Conservation (phyloP, 2,888 invertebrate species). For the Apamea anceps region DNA sequence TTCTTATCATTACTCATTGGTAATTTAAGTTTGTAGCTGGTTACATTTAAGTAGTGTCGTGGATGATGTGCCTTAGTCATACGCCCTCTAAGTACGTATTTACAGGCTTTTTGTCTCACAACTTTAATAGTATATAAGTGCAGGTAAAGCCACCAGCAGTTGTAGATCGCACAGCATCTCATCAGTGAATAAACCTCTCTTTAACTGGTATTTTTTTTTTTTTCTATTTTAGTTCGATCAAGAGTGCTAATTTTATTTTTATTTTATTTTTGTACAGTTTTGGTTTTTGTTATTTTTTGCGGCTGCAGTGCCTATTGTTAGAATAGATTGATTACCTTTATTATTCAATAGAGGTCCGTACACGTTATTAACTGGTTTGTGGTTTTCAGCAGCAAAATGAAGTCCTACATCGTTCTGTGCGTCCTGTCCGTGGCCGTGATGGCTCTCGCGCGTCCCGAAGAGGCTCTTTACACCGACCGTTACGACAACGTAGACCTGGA, state of each 20-base stretch:
- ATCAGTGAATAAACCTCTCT: slow-evolving; percentile 33
- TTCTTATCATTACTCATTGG: not conserved
- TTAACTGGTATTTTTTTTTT: slow-evolving; percentile 31
- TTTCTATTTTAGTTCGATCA: not conserved
- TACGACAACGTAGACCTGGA: slow-evolving; percentile 93
- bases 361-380: not conserved
- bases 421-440: slow-evolving; percentile 71
- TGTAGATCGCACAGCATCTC: slow-evolving; percentile 33
- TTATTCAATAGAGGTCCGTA: not conserved
- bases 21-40: not conserved
- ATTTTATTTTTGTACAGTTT: not conserved
- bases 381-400: slow-evolving; percentile 63
- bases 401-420: slow-evolving; percentile 70
- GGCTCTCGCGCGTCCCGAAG: slow-evolving; percentile 71
- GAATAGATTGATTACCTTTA: not conserved
- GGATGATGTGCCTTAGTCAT: slow-evolving; percentile 7
- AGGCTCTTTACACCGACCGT: slow-evolving; percentile 89
- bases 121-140: slow-evolving; percentile 53
- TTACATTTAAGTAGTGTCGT: not conserved
- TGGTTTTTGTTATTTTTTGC: too few relatives aligned
- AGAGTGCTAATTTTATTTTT: not conserved
- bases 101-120: slow-evolving; percentile 40
- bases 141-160: not conserved
- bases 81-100: not conserved
- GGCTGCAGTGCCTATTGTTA: not conserved